These are phyloP conservation scores for Amphipoea lucens DNA, from an alignment of 2,888 invertebrate genomes.

Conservation along the genomic window DNA sequence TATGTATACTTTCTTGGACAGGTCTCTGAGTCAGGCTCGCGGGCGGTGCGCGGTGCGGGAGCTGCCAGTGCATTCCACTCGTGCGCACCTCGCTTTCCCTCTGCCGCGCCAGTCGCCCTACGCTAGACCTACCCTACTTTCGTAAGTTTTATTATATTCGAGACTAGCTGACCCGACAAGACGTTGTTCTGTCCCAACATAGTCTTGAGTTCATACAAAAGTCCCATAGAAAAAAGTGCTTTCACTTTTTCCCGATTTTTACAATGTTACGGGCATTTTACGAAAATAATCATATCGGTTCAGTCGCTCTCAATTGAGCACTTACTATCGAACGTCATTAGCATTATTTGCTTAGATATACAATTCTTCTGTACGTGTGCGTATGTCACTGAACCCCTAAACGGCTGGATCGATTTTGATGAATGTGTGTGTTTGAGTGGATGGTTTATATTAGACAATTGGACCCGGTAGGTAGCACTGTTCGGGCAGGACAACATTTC, in stretches of 20 bases:
- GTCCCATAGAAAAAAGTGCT: background rate
- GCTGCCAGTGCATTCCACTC: slow-evolving; percentile 89
- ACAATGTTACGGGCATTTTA: background rate
- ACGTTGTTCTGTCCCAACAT: background rate
- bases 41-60: slow-evolving; percentile 90
- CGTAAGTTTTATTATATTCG: slow-evolving; percentile 74
- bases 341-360: background rate
- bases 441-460: background rate
- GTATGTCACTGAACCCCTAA: background rate
- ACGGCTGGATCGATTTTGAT: background rate
- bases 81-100: slow-evolving; percentile 90
- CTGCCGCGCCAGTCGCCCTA: slow-evolving; percentile 90
- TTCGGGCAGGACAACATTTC: background rate
- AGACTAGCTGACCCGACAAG: background rate
- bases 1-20: slow-evolving; percentile 43
- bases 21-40: slow-evolving; percentile 84
- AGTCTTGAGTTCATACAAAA: too few relatives aligned
- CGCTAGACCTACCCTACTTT: slow-evolving; percentile 89
- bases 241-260: background rate
- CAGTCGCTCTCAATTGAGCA: background rate
- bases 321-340: background rate
- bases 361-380: background rate
- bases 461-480: background rate
- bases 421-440: background rate
- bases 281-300: background rate